Conservation (phyloP, 2,113 vertebrate genomes). For the Urocynchramus pylzowi region DNA sequence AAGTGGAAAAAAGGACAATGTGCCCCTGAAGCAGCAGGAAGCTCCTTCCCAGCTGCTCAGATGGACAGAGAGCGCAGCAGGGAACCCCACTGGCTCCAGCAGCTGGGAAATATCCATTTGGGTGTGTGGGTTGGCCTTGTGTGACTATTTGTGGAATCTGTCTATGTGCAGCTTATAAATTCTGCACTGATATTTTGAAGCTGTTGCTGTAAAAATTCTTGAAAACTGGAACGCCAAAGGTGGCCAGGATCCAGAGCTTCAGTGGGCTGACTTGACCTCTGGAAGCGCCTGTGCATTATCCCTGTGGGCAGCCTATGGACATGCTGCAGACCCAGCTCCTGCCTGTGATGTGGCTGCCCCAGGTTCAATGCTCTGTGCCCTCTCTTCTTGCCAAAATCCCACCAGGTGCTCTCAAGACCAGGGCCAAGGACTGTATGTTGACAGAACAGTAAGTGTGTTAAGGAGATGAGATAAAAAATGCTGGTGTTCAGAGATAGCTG, state of each 20-base stretch:
- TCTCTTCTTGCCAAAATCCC: background rate
- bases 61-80: constrained; percentile 5
- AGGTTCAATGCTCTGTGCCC: background rate
- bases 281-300: background rate
- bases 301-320: background rate
- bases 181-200: background rate
- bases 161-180: constrained; percentile 36
- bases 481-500: background rate
- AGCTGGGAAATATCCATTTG: constrained; percentile 56
- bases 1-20: background rate
- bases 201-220: constrained; percentile 30
- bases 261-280: background rate
- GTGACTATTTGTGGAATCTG: constrained; percentile 42
- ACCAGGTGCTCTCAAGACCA: background rate
- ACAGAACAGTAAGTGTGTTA: background rate
- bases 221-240: background rate
- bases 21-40: background rate
- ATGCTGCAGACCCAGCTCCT: background rate
- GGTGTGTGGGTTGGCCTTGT: constrained; percentile 46
- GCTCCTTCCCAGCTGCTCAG: constrained; percentile 4
- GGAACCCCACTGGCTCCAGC: background rate
- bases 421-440: background rate
- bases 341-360: background rate
- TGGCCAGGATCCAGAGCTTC: background rate
- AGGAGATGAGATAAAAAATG: background rate